Evolutionary conservation across 1,140 invertebrate species (phyloP), one percentile per base, ranked within the genome.

Genomic region (Drosophila athabasca): DNA sequence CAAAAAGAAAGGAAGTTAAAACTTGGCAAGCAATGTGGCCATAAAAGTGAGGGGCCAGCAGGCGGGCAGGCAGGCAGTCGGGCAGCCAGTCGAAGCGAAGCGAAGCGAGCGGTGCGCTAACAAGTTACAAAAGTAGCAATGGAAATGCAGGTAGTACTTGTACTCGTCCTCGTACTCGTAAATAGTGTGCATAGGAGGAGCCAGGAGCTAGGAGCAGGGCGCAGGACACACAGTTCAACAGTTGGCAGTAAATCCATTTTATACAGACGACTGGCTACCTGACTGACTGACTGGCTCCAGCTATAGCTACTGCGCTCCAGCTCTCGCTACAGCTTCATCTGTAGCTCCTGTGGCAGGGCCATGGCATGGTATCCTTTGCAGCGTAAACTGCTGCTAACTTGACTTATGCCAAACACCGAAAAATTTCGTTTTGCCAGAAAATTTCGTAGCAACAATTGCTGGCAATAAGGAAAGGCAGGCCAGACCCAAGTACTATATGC

Each of bases 211-310:
- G 15, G 19, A 26, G 31, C 48, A 31, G 68, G 62, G 50, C 60
- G 59, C 65, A 48, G 48, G 52, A 69, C 41, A 57, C 77, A 78
- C 75, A 85, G 82, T 87, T 87, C 82, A 87, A 87, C 82, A 87
- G 82, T 87, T 87, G 82, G 82, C 83, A 87, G 87, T 90, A 90
- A 90, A 90, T 90, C 88, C 88, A 88, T 90, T 90, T 90, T 90
- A 90, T 72, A 90, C 88, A 88, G 88, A 74, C 71, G 88, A 90
- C 77, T 87, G 83, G 70, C 75, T 70, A 65, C 81, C 71, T 82
- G 74, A 73, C 72, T 76, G 31, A 70, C 68, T 62, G 70, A 70
- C 70, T 73, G 72, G 31, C 51, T 62, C 1, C 7, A 2, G 7
- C 29, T 29, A 0, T 6, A 24, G 24, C 24, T 24, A 6, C 24